Base-by-base conservation (phyloP, 2,797 vertebrate species). In the Malacoctenus gilli region DNA sequence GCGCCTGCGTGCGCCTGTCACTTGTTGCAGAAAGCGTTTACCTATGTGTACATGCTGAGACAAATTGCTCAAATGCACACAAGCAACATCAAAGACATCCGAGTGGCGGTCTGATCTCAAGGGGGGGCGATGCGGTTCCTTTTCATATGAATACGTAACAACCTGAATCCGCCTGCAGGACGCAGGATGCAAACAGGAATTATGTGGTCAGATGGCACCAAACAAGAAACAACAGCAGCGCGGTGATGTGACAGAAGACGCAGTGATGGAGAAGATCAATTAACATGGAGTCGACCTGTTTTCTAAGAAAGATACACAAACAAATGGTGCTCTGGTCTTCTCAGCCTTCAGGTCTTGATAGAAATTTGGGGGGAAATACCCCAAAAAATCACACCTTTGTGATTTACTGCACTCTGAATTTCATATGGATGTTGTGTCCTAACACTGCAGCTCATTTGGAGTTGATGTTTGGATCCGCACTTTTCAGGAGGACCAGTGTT, bases 151-250 rank as follows among this genome's bases (percentile, higher is more conserved):
- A 74, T 59, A 23, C 69, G 21, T 54, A 52, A 66, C 35, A 32
- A n/a, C n/a, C n/a, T n/a, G n/a, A 72, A 66, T 11, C 28, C n/a
- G 32, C 39, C 52, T 62, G 30, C 50, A 59, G 41, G 35, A 75
- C 36, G 34, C 35, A 52, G 50, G 47, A 41, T 25, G 23, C 57
- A 51, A 53, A 30, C 39, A 28, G 39, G 49, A 60, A 74, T 68
- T 63, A 57, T 41, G 31, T 43, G 46, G 35, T 61, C 59, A 56
- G 54, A 75, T 76, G 50, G 31, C 12, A 8, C 18, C 21, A 21
- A 34, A 38, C 72, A 53, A 65, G 65, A 70, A 69, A 59, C 54
- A 11, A 10, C 9, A 12, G 9, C 9, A 28, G 6, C 5, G 25
- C 25, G 25, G 25, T n/a, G n/a, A n/a, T n/a, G n/a, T n/a, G n/a